Conservation (phyloP, 2,888 invertebrate species). For the Escarpia spicata region DNA sequence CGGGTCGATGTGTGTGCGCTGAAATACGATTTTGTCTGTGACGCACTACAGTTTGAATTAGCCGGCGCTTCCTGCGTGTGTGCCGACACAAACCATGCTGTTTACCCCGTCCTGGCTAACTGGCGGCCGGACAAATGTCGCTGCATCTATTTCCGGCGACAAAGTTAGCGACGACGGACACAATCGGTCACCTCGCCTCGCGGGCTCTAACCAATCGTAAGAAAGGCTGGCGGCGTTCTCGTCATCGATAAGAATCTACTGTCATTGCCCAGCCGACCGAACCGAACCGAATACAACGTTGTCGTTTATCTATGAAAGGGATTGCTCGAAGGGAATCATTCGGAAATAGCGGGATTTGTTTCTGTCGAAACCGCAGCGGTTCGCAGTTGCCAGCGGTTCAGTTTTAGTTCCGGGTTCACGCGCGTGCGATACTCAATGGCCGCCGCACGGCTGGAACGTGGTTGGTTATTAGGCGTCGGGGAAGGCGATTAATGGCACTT, state of each 20-base stretch:
- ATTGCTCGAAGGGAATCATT: not conserved
- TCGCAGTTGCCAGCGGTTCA: not conserved
- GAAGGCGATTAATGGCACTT: not conserved
- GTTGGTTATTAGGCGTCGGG: not conserved
- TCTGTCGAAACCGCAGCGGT: not conserved
- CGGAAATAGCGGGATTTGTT: not conserved
- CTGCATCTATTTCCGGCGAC: not conserved
- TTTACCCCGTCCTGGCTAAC: not conserved
- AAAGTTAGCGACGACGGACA: not conserved
- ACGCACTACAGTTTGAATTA: not conserved
- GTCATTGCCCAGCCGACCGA: not conserved
- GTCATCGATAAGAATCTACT: not conserved
- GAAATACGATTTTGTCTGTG: constrained; percentile 4
- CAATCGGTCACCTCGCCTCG: not conserved
- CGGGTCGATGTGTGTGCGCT: not conserved
- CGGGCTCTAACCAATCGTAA: not conserved
- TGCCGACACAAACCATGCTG: not conserved
- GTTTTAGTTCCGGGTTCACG: not conserved
- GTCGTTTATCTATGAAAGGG: not conserved
- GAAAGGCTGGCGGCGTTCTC: not conserved
- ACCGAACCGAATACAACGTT: not conserved
- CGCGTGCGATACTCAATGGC: not conserved
- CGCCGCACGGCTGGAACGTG: not conserved
- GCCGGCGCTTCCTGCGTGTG: not conserved
- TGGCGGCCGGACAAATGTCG: not conserved